Evolutionary conservation across 2,888 invertebrate genomes (phyloP), one percentile per base, ranked within the genome.

Genomic region (Pemphredon lugubris): DNA sequence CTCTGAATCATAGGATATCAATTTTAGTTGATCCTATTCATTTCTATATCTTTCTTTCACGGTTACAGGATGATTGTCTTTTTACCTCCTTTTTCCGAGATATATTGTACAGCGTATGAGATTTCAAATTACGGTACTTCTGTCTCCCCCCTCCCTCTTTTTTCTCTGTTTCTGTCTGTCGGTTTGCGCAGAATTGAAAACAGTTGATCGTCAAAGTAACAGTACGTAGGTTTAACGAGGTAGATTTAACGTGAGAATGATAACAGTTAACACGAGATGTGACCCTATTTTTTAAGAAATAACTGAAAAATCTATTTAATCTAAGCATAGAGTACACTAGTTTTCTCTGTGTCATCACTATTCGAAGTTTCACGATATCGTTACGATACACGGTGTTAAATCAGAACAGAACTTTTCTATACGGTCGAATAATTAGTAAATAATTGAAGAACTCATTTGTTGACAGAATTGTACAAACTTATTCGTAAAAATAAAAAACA

Each of bases 381-480:
- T 47, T 9, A 45, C 45, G 40, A 58, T 55, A 37, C 50, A 42
- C 55, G 18, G 37, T 30, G 39, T 40, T 57, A 18, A 18, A 50
- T 54, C 44, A 68, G 74, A 75, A 63, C 66, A 63, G 55, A 67
- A 58, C 64, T 55, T 78, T 75, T 73, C 60, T 73, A 69, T 72
- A 75, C 44, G 45, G 61, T 53, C 64, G 59, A 78, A 53, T 50
- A 57, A 63, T 51, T 66, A 79, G 63, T 77, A 73, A 50, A 77
- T 78, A 73, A 81, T 79, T 70, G 75, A 74, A 79, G 75, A 79
- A 79, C 77, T 80, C 80, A 84, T 81, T 83, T 85, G 83, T 86
- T 82, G 80, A 85, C 80, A 77, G 74, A 79, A 84, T 77, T 86
- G 85, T 86, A 86, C 85, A 86, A 85, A 86, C 83, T 82, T 82